Evolutionary conservation across 2,888 invertebrate species (phyloP), one percentile per base, ranked within the genome.

Genomic region (Netelia virgata): DNA sequence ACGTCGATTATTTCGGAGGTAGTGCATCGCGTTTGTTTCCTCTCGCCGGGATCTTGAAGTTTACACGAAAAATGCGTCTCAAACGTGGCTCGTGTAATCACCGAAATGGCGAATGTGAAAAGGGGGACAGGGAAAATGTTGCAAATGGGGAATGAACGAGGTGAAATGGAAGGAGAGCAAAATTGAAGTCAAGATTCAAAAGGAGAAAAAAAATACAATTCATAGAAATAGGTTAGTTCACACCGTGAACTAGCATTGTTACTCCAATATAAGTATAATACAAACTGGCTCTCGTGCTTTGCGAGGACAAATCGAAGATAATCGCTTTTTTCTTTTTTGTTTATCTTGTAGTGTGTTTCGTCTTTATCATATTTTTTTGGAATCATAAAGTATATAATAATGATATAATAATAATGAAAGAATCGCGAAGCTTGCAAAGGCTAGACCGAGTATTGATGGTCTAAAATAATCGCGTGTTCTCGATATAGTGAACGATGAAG

Each of bases 351-450:
- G 66, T 82, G 76, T 61, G 63, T 72, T 75, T 75, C 20, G 66
- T 79, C 70, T 50, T 77, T 69, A 9, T 11, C 28, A 50, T 69
- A 50, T 50, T 36, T 78, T 74, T 82, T 80, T 80, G 80, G 80
- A 84, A 84, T 76, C 76, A 80, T 84, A 84, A 84, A 75, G 78
- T 82, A 82, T 77, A 84, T 84, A 81, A 83, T 78, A 70, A 75
- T 77, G 66, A 66, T 82, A 77, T 77, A 77, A 70, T 83, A 74
- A 83, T 53, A 86, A 90, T 87, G 88, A 90, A 87, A 88, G 88
- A 83, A 85, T 84, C 88, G 88, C 88, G 87, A 84, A 83, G 84
- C 55, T 77, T 36, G 86, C 76, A 80, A 57, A 18, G 16, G 68
- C 57, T 16, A 57, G 57, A 18, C 18, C 18, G 18, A 18, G 16